A percentile compares a stretch with the other conserved stretches of the same genome.
These are phyloP conservation scores for Salarias fasciatus DNA, from an alignment of 2,797 vertebrate genomes.

Conservation along the genomic window DNA sequence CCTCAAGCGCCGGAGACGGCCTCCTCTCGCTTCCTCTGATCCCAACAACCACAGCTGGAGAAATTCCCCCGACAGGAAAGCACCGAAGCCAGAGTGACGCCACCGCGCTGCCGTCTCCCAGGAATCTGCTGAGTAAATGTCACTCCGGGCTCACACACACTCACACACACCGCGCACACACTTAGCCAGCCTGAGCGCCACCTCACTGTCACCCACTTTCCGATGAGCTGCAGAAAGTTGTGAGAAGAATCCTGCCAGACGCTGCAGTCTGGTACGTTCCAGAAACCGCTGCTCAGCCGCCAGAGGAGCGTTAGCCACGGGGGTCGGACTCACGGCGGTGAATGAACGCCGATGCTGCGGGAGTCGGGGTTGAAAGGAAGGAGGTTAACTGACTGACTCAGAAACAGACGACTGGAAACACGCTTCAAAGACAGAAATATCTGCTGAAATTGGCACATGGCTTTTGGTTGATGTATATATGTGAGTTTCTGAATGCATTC, in stretches of 20 bases:
- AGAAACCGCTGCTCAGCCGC: slow-evolving; percentile 3
- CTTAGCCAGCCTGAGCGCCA: slow-evolving; percentile 31
- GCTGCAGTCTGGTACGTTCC: slow-evolving; percentile 15
- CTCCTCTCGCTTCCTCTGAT: slow-evolving; percentile 61
- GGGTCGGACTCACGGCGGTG: background rate
- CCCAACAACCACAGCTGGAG: slow-evolving; percentile 63
- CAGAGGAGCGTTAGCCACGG: slow-evolving; percentile 5
- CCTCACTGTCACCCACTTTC: slow-evolving; percentile 40
- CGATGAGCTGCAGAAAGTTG: slow-evolving; percentile 23
- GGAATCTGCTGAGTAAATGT: slow-evolving; percentile 64
- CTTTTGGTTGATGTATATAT: no score
- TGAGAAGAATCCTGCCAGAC: slow-evolving; percentile 31
- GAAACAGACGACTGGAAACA: no score
- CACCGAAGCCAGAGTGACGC: slow-evolving; percentile 22
- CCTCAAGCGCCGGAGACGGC: slow-evolving; percentile 38
- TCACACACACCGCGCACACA: slow-evolving; percentile 24
- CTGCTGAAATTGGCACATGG: no score
- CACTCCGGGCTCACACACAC: slow-evolving; percentile 17
- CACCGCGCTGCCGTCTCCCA: slow-evolving; percentile 34
- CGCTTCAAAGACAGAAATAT: no score
- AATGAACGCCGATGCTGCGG: slow-evolving; percentile 6
- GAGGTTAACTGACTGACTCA: no score
- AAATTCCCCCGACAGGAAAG: slow-evolving; percentile 57
- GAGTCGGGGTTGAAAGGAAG: no score
- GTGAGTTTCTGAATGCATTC: no score